A percentile compares a stretch with the other conserved stretches of the same genome.
phyloP scores from a whole-genome alignment of 1,140 invertebrate species.

The Musca domestica region DNA sequence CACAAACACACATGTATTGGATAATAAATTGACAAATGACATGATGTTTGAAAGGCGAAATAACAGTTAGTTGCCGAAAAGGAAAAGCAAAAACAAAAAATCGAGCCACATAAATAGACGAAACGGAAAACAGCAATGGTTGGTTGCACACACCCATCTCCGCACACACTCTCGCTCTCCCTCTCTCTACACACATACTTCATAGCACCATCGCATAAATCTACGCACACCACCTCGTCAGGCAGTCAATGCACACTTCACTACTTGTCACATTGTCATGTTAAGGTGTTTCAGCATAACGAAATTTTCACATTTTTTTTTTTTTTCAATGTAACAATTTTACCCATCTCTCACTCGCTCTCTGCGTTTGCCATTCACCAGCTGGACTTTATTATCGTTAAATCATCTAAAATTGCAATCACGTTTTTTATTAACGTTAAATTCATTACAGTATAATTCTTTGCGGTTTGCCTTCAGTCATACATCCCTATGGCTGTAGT shows the following conservation, averaged over 20 bases:
- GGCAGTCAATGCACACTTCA: no score
- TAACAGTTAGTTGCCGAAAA: neutral
- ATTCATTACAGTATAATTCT: slow-evolving; percentile 21
- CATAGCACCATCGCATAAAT: no score
- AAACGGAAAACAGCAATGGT: neutral
- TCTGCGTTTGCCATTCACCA: no score
- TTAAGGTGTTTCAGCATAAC: neutral
- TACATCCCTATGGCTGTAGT: no score
- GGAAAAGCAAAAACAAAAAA: neutral
- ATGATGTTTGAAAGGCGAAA: slow-evolving; percentile 7
- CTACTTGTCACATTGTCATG: no score
- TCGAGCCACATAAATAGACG: neutral
- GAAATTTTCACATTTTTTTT: neutral
- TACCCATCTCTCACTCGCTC: no score
- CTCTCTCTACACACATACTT: no score
- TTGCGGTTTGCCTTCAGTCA: neutral
- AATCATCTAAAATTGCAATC: slow-evolving; percentile 10
- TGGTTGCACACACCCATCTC: neutral
- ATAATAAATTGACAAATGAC: slow-evolving; percentile 23
- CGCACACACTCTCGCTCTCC: no score
- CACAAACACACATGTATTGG: no score
- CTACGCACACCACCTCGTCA: no score
- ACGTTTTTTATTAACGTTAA: slow-evolving; percentile 22
- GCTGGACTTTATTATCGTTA: slow-evolving; percentile 12
- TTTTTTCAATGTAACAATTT: no score